A percentile compares a stretch with the other conserved stretches of the same genome.
phyloP scores from a whole-genome alignment of 2,113 vertebrate genomes.

The Leptobrachium ailaonicum region DNA sequence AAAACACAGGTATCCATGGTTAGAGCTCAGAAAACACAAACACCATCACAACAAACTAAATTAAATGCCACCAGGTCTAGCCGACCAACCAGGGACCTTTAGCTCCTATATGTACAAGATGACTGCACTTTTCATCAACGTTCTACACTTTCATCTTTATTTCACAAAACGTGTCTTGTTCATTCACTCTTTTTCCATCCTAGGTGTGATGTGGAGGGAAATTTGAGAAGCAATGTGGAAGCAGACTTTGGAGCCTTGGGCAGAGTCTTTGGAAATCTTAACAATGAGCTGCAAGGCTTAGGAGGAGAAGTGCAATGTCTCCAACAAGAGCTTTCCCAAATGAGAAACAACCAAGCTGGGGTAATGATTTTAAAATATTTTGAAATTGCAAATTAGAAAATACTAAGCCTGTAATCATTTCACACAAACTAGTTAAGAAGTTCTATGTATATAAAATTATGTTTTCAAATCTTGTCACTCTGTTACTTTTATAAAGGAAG shows the following conservation, averaged over 20 bases:
- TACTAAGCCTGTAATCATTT: not conserved
- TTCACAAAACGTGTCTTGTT: not conserved
- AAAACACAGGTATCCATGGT: too few relatives aligned
- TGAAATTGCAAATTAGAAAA: too few relatives aligned
- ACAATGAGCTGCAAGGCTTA: constrained; percentile 61
- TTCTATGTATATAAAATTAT: not conserved
- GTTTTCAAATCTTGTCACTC: not conserved
- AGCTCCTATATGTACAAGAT: too few relatives aligned
- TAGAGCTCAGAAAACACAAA: too few relatives aligned
- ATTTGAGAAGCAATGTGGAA: constrained; percentile 71
- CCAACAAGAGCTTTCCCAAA: constrained; percentile 77
- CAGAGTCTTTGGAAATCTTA: constrained; percentile 69
- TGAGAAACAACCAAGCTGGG: constrained; percentile 82
- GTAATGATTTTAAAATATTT: constrained; percentile 56
- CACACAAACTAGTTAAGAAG: too few relatives aligned
- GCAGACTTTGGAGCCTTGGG: constrained; percentile 68
- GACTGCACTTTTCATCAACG: too few relatives aligned
- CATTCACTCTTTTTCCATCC: not conserved
- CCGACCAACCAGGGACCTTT: too few relatives aligned
- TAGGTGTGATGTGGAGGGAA: constrained; percentile 75
- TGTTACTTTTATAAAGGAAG: constrained; percentile 21
- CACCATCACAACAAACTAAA: too few relatives aligned
- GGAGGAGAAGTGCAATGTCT: constrained; percentile 81
- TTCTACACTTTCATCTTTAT: too few relatives aligned
- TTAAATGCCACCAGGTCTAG: too few relatives aligned